Evolutionary conservation across 2,888 invertebrate genomes (phyloP), one percentile per base, ranked within the genome.

Genomic region (Heteropelma amictum): DNA sequence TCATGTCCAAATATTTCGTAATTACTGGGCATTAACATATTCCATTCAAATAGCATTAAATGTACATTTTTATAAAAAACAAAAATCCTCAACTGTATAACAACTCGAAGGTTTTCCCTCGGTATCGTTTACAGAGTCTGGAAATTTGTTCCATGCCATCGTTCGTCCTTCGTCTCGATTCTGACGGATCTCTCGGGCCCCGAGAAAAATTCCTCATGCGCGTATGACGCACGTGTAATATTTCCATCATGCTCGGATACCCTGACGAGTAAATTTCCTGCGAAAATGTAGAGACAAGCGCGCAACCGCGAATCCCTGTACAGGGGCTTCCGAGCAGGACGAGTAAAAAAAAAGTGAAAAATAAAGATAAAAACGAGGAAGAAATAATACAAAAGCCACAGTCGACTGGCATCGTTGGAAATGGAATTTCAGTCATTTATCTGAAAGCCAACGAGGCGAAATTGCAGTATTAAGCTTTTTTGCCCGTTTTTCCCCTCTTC

Each of bases 341-440:
- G 14, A 19, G 35, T 7, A 17, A 21, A n/a, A 23, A 19, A n/a
- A 4, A 17, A 17, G 19, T 30, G n/a, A 28, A n/a, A 47, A 19
- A 12, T 8, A 23, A 14, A 51, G 23, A n/a, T n/a, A n/a, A 17
- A 49, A 63, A 51, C 33, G 26, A 35, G 35, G 33, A 60, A 53
- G 28, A 58, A 65, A 58, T 63, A 64, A 68, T 58, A 58, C 47
- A 47, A 69, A 60, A 23, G 65, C 30, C 30, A 60, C 26, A 17
- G 10, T 26, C 35, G 45, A 33, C 33, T 38, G 45, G 21, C 35
- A 54, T 60, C 23, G 63, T 47, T 65, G 47, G 17, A 30, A 64
- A 70, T 58, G 53, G 54, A 65, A 64, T 54, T 54, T 61, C 14
- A 56, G 56, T 75, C 65, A 67, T 75, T 71, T 54, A 70, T 70